Evolutionary conservation across 1,140 invertebrate genomes (phyloP).

Genomic region (Oncopodura yosiiana): DNA sequence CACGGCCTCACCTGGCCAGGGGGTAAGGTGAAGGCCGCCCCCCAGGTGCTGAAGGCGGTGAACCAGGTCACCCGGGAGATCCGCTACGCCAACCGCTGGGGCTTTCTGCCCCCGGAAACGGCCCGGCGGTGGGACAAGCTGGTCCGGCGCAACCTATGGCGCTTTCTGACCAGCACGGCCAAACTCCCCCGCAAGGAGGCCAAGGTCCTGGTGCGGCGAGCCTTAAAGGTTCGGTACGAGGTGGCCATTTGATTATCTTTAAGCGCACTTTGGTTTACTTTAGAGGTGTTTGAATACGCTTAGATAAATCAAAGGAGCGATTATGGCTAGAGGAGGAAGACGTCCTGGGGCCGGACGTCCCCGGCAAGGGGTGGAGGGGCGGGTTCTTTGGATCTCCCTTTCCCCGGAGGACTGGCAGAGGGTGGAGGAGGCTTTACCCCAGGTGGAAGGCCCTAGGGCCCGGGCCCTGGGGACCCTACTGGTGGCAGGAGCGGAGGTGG

Average conservation of each 20-base stretch:
- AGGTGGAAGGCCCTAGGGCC: not conserved
- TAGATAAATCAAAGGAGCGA: not conserved
- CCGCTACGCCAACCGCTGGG: not conserved
- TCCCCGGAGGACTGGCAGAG: not conserved
- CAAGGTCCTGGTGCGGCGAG: not conserved
- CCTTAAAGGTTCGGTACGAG: not conserved
- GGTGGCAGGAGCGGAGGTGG: not conserved
- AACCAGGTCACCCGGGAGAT: not conserved
- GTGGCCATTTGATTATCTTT: not conserved
- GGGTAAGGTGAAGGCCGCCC: not conserved
- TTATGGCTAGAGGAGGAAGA: not conserved
- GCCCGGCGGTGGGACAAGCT: not conserved
- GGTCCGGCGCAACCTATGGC: not conserved
- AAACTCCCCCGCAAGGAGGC: not conserved
- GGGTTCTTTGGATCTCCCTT: not conserved
- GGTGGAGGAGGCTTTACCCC: not conserved
- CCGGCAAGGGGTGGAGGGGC: not conserved
- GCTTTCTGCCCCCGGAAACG: not conserved
- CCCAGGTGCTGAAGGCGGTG: not conserved
- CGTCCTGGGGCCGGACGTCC: not conserved
- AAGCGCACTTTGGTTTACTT: not conserved
- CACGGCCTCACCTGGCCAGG: not conserved
- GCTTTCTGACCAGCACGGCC: not conserved
- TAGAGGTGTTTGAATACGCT: not conserved
- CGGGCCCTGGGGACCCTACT: not conserved